phyloP scores from a whole-genome alignment of 2,113 vertebrate genomes.

The Melanotaenia duboulayi region DNA sequence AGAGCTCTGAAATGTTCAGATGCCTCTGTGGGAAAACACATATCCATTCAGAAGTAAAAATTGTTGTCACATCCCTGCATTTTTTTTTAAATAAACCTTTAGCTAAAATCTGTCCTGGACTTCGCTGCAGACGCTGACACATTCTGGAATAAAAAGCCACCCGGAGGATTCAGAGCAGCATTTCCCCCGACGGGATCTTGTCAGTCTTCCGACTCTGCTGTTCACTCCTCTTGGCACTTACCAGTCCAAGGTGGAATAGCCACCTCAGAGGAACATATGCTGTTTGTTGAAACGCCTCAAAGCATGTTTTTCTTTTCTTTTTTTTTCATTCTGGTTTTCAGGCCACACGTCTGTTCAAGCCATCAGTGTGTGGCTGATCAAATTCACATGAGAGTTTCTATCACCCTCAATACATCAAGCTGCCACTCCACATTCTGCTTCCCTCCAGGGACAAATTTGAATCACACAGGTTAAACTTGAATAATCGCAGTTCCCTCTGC shows the following conservation, averaged over 20 bases:
- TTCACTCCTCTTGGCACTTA: slow-evolving; percentile 75
- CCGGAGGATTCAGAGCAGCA: slow-evolving; percentile 42
- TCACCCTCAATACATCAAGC: slow-evolving; percentile 71
- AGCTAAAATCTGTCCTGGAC: slow-evolving; percentile 29
- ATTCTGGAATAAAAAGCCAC: slow-evolving; percentile 55
- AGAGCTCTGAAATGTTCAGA: too few relatives aligned
- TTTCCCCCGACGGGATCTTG: slow-evolving; percentile 75
- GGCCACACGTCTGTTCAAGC: slow-evolving; percentile 79
- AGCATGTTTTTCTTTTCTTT: slow-evolving; percentile 49
- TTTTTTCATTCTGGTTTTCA: slow-evolving; percentile 60
- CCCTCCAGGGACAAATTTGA: slow-evolving; percentile 56
- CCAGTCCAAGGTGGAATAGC: slow-evolving; percentile 79
- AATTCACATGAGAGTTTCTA: slow-evolving; percentile 80
- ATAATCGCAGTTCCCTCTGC: slow-evolving; percentile 21
- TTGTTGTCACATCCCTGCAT: not conserved
- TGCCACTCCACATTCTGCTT: slow-evolving; percentile 54
- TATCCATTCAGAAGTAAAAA: not conserved
- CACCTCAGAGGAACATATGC: slow-evolving; percentile 83
- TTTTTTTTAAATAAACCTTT: slow-evolving; percentile 7
- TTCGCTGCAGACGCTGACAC: slow-evolving; percentile 44
- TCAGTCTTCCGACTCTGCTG: slow-evolving; percentile 72
- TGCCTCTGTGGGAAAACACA: too few relatives aligned
- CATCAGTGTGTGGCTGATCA: slow-evolving; percentile 75
- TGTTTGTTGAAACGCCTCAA: slow-evolving; percentile 81
- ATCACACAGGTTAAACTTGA: slow-evolving; percentile 55